phyloP scores from a whole-genome alignment of 2,888 invertebrate genomes.

The Dichetophora obliterata region DNA sequence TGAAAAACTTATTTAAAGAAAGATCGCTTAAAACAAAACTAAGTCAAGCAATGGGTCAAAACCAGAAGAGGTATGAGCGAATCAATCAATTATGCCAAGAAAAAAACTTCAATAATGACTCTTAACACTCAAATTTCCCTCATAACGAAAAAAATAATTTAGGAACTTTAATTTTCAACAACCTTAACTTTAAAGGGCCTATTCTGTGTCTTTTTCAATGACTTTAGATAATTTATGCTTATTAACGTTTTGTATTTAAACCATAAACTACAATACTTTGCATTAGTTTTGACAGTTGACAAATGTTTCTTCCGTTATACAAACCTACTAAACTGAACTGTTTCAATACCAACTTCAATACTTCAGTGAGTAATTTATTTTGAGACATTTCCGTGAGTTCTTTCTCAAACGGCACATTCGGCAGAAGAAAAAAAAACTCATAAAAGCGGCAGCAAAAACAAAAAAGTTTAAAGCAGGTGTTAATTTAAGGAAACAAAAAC shows the following conservation, averaged over 20 bases:
- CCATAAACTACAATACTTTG: background rate
- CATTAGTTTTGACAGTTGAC: background rate
- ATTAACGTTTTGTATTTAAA: background rate
- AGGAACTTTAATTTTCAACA: no score
- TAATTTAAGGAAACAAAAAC: conserved; percentile 20
- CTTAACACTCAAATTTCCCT: no score
- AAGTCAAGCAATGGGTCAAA: no score
- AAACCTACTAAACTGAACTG: background rate
- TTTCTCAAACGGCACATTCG: background rate
- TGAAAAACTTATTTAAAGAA: no score
- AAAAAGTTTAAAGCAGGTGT: conserved; percentile 48
- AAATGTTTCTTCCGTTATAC: background rate
- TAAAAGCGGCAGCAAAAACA: conserved; percentile 16
- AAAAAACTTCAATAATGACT: no score
- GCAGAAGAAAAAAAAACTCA: background rate
- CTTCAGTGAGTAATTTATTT: background rate
- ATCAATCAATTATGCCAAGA: no score
- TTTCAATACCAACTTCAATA: background rate
- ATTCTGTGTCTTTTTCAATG: no score
- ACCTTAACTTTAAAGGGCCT: no score
- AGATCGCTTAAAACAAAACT: no score
- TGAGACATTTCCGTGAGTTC: background rate
- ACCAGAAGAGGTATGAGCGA: no score
- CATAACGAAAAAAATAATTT: no score
- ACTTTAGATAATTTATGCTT: background rate